phyloP scores from a whole-genome alignment of 2,888 invertebrate species.

The Noctua janthina region DNA sequence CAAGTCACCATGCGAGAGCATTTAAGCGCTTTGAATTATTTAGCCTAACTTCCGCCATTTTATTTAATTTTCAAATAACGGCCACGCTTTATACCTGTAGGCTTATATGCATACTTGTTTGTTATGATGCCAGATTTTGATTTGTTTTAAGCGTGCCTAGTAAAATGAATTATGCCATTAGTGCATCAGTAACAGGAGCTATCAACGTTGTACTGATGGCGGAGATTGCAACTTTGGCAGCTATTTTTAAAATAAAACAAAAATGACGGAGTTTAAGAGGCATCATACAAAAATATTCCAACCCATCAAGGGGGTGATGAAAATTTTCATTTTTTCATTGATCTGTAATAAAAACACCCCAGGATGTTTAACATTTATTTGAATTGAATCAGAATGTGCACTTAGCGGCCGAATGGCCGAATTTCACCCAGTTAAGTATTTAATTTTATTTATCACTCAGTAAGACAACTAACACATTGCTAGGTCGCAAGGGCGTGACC shows the following conservation, averaged over 20 bases:
- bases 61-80: too few species aligned
- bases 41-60: too few species aligned
- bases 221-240: too few species aligned
- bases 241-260: too few species aligned
- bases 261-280: neutral
- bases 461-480: constrained; percentile 29
- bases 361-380: neutral
- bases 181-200: too few species aligned
- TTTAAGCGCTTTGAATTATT: too few species aligned
- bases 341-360: neutral
- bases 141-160: too few species aligned
- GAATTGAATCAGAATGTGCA: neutral
- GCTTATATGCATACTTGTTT: too few species aligned
- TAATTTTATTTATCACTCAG: neutral
- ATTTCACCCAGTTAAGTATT: neutral
- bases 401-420: neutral
- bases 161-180: too few species aligned
- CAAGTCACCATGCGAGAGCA: neutral
- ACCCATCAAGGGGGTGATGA: neutral
- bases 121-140: too few species aligned
- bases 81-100: too few species aligned
- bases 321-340: neutral
- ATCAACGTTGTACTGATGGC: too few species aligned
- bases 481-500: constrained; percentile 85
- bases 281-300: neutral